Evolutionary conservation across 2,888 invertebrate species (phyloP).

Genomic region (Erynnis tages): DNA sequence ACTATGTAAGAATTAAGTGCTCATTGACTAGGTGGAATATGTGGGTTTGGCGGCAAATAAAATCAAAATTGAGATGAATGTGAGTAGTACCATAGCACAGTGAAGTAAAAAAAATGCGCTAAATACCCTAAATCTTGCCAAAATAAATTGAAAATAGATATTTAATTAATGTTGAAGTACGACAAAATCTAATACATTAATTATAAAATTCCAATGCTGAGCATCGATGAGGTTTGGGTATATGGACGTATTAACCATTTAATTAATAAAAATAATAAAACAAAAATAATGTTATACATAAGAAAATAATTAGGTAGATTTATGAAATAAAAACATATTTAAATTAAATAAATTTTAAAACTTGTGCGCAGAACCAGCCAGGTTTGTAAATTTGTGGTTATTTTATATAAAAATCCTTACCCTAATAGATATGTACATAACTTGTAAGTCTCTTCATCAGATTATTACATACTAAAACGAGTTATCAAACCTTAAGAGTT

Average conservation of each 20-base stretch:
- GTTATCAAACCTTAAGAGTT: slow-evolving; percentile 69
- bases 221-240: too few species aligned
- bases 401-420: slow-evolving; percentile 53
- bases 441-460: slow-evolving; percentile 75
- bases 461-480: slow-evolving; percentile 61
- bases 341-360: too few species aligned
- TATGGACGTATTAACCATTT: too few species aligned
- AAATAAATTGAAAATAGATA: too few species aligned
- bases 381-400: slow-evolving; percentile 10
- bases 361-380: background rate
- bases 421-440: slow-evolving; percentile 79
- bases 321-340: too few species aligned
- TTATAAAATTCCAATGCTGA: too few species aligned
- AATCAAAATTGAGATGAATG: slow-evolving; percentile 1
- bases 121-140: background rate
- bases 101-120: too few species aligned
- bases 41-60: slow-evolving; percentile 42
- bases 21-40: slow-evolving; percentile 73
- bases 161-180: too few species aligned
- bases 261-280: too few species aligned
- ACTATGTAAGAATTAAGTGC: slow-evolving; percentile 67
- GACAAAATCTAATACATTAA: too few species aligned
- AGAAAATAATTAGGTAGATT: too few species aligned
- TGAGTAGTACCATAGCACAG: background rate
- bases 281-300: too few species aligned